Evolutionary conservation across 2,113 vertebrate genomes (phyloP).

Genomic region (Gila orcuttii): DNA sequence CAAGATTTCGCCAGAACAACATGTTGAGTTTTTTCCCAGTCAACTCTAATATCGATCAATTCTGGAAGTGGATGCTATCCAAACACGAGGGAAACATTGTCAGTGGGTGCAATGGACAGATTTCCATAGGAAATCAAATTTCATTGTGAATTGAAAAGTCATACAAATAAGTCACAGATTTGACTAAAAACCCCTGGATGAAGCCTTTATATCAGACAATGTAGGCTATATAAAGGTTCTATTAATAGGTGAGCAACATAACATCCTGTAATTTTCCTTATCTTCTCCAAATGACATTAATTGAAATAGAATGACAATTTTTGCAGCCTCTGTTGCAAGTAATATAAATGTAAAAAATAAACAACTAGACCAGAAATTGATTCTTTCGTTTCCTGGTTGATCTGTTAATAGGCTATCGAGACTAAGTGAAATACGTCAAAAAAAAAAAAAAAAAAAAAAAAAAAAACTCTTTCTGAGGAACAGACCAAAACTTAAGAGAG

Average conservation of each 20-base stretch:
- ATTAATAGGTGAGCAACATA: not conserved
- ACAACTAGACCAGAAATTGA: not conserved
- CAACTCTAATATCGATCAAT: not conserved
- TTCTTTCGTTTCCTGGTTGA: not conserved
- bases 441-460: slow-evolving; percentile 38
- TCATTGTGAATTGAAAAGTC: not conserved
- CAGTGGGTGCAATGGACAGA: not conserved
- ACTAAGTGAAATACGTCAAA: slow-evolving; percentile 33
- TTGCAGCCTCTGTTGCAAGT: not conserved
- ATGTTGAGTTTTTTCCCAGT: not conserved
- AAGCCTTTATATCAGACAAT: not conserved
- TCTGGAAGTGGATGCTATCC: not conserved
- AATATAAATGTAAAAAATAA: not conserved
- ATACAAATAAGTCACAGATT: not conserved
- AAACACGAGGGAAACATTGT: not conserved
- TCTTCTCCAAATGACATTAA: not conserved
- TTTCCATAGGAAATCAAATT: not conserved
- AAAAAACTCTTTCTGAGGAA: slow-evolving; percentile 45
- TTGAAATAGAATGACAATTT: not conserved
- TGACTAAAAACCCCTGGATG: not conserved
- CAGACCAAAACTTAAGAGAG: slow-evolving; percentile 51
- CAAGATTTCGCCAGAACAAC: not conserved
- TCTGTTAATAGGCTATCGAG: not conserved
- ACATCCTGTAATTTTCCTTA: not conserved
- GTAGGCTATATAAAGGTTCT: too few species aligned